phyloP scores from a whole-genome alignment of 2,113 vertebrate species.

The Coptodon bakossiorum region DNA sequence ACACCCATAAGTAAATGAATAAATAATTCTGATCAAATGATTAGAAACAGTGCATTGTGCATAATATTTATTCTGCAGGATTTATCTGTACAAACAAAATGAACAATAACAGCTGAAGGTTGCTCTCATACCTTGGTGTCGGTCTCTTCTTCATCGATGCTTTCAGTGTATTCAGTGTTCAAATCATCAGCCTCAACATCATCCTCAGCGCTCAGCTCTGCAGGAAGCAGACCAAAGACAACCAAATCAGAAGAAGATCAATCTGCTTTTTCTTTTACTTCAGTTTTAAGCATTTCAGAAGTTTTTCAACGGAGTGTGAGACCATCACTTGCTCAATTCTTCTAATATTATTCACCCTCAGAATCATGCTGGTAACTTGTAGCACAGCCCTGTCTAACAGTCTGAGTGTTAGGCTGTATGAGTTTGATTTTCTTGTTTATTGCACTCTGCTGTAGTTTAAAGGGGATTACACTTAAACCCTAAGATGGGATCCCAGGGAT shows the following conservation, averaged over 20 bases:
- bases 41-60: not conserved
- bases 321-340: not conserved
- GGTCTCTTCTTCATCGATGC: slow-evolving; percentile 71
- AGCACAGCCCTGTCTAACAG: not conserved
- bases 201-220: slow-evolving; percentile 68
- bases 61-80: not conserved
- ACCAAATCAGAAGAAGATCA: not conserved
- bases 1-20: not conserved
- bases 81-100: rapidly evolving
- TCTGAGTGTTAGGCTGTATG: not conserved
- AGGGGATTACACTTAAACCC: not conserved
- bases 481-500: not conserved
- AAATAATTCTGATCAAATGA: not conserved
- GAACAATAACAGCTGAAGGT: not conserved
- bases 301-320: not conserved
- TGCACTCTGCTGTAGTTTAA: not conserved
- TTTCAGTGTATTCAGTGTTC: slow-evolving; percentile 66
- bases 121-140: slow-evolving; percentile 60
- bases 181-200: slow-evolving; percentile 49
- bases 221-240: not conserved
- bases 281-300: not conserved
- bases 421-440: not conserved
- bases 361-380: not conserved
- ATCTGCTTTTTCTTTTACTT: not conserved
- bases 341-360: not conserved